Conservation (phyloP, 2,113 vertebrate species). For the Pelecanoides urinatrix region DNA sequence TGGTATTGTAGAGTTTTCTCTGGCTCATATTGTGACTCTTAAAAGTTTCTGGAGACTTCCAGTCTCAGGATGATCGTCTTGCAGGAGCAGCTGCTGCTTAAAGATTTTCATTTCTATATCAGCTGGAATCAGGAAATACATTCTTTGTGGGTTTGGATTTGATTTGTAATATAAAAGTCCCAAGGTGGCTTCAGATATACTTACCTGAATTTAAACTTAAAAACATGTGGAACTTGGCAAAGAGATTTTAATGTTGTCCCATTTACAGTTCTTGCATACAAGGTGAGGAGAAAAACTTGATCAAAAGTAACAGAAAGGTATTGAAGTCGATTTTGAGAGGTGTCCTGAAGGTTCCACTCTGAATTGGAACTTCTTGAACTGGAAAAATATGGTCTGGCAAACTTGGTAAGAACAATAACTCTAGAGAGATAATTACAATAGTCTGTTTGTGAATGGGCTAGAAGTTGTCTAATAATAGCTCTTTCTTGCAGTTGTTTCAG, state of each 20-base stretch:
- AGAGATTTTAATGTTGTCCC: neutral
- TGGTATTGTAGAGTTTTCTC: slow-evolving; percentile 25
- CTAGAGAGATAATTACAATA: neutral
- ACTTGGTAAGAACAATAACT: neutral
- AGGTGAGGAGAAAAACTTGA: neutral
- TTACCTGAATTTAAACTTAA: neutral
- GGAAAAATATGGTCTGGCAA: neutral
- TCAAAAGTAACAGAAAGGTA: neutral
- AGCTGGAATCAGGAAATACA: neutral
- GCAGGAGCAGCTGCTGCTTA: neutral
- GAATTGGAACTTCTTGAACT: neutral
- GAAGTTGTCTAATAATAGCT: neutral
- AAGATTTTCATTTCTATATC: slow-evolving; percentile 3
- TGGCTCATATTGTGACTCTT: slow-evolving; percentile 12
- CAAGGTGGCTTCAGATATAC: neutral
- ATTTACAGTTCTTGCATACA: neutral
- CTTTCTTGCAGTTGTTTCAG: neutral
- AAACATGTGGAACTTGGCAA: neutral
- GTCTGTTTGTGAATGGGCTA: neutral
- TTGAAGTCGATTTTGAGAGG: neutral
- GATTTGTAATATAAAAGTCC: neutral
- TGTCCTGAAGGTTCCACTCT: neutral
- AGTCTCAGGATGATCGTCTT: slow-evolving; percentile 15
- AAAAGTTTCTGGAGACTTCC: slow-evolving; percentile 31
- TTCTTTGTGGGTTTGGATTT: neutral